Base-by-base conservation (phyloP, 2,888 invertebrate genomes). In the Chrysolina haemoptera region DNA sequence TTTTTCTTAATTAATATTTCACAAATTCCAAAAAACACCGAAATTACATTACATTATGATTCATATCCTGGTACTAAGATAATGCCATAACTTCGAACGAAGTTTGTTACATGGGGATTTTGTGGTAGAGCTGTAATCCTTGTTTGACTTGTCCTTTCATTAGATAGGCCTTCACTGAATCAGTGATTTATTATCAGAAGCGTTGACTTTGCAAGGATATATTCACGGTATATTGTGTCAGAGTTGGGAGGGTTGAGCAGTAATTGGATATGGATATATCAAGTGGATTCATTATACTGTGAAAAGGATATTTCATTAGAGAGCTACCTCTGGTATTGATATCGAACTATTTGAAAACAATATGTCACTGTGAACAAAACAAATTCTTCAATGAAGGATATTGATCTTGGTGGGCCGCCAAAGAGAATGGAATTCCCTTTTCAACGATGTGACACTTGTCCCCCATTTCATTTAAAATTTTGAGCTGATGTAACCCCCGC, bases 241-340 rank as follows among this genome's bases (percentile, higher is more conserved):
- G n/a, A 59, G 59, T 27, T 59, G 59, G n/a, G 14, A 22, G 35
- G 35, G 35, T 59, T 35, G 10, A 1, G n/a, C 59, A 59, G 59
- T 59, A 59, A 59, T 59, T 59, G n/a, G n/a, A 59, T 35, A 59
- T 59, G n/a, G n/a, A 59, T 35, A 59, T 35, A 14, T 59, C 59
- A 59, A n/a, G 59, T 59, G 27, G 59, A 59, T 27, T 59, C n/a
- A 59, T 59, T 59, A 59, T 48, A 16, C 14, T 48, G 1, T n/a
- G 16, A 1, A 48, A 48, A n/a, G 9, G n/a, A 48, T 48, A 48
- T n/a, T 3, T 48, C 12, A 48, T 16, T 6, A 48, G n/a, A n/a
- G n/a, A n/a, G n/a, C n/a, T n/a, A n/a, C n/a, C n/a, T n/a, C n/a
- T n/a, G n/a, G n/a, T n/a, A n/a, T n/a, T n/a, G n/a, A n/a, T n/a